Evolutionary conservation across 2,797 vertebrate genomes (phyloP).

Genomic region (Sebastes oblongus): DNA sequence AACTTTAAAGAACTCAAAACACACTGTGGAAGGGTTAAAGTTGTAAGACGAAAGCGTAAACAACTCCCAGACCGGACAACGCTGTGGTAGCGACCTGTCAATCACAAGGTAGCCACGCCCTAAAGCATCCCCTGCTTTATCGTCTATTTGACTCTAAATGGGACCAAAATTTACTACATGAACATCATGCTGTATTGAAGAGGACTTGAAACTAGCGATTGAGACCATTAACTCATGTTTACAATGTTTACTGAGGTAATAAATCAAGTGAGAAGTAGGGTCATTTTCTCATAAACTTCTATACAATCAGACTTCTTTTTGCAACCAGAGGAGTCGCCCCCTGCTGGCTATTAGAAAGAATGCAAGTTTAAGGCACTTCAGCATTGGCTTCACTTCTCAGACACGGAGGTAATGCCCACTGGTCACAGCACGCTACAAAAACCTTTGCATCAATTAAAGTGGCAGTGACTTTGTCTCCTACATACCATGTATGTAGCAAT

Average conservation of each 20-base stretch:
- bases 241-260: neutral
- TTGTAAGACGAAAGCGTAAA: neutral
- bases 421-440: neutral
- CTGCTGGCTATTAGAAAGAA: too few relatives aligned
- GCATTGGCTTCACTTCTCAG: too few relatives aligned
- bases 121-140: neutral
- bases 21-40: neutral
- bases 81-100: neutral
- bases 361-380: too few relatives aligned
- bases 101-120: neutral
- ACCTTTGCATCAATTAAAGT: neutral
- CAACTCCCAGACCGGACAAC: neutral
- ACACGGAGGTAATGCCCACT: too few relatives aligned
- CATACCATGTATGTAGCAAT: slow-evolving; percentile 96
- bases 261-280: accelerated
- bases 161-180: accelerated
- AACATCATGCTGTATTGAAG: neutral
- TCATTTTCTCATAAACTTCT: neutral
- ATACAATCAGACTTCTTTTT: too few relatives aligned
- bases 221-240: neutral
- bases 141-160: neutral
- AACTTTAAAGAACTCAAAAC: neutral
- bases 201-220: neutral
- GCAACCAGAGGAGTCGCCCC: too few relatives aligned
- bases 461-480: neutral